A percentile compares a stretch with the other conserved stretches of the same genome.
These are phyloP conservation scores for Lepidochrysops patricia DNA, from an alignment of 2,888 invertebrate species.

Conservation along the genomic window DNA sequence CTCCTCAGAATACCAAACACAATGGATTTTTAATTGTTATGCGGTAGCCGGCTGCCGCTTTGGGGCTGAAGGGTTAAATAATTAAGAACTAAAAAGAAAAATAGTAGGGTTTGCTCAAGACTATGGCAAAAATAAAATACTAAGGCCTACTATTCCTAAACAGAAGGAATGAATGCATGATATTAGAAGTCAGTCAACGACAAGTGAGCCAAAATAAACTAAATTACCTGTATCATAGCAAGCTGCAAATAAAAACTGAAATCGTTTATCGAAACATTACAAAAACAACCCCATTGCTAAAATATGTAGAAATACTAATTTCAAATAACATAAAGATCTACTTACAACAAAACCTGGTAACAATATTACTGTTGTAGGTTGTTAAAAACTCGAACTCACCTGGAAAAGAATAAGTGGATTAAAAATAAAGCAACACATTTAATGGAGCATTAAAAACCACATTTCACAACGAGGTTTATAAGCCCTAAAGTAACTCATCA, in stretches of 20 bases:
- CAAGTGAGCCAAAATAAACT: too few species aligned
- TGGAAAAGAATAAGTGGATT: conserved; percentile 36
- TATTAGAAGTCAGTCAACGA: too few species aligned
- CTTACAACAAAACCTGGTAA: not conserved
- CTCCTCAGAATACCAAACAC: too few species aligned
- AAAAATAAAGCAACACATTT: conserved; percentile 35
- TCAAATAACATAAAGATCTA: not conserved
- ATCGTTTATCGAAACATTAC: not conserved
- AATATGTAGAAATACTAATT: not conserved
- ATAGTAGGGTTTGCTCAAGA: too few species aligned
- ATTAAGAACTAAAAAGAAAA: too few species aligned
- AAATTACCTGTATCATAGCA: not conserved
- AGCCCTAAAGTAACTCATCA: not conserved
- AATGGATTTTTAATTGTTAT: too few species aligned
- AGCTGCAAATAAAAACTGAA: not conserved
- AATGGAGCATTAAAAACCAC: conserved; percentile 31
- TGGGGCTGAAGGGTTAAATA: too few species aligned
- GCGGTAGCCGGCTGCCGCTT: too few species aligned
- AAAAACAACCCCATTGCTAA: not conserved
- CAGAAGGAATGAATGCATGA: too few species aligned
- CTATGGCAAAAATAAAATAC: too few species aligned
- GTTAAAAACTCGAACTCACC: conserved; percentile 38
- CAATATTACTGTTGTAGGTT: not conserved
- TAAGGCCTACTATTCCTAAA: too few species aligned
- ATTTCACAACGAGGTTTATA: not conserved